phyloP scores from a whole-genome alignment of 2,113 vertebrate genomes.

The Dromiciops gliroides region DNA sequence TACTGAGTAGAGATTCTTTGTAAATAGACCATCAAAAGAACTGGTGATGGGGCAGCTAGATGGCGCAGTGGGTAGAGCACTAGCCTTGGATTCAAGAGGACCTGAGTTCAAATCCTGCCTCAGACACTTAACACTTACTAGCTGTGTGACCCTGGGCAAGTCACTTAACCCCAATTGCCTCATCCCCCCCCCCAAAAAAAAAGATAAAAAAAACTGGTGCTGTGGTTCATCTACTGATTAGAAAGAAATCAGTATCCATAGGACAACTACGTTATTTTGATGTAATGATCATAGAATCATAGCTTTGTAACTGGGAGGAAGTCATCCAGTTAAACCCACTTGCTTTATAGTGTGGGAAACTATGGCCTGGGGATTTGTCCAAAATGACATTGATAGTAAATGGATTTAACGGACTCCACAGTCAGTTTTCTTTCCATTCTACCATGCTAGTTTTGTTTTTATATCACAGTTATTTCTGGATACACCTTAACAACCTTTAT shows the following conservation, averaged over 20 bases:
- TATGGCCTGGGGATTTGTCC: not conserved
- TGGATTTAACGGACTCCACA: not conserved
- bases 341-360: not conserved
- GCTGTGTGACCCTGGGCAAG: too few relatives aligned
- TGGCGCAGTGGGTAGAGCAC: too few relatives aligned
- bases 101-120: too few relatives aligned
- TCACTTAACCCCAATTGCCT: too few relatives aligned
- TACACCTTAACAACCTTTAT: not conserved
- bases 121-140: too few relatives aligned
- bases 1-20: not conserved
- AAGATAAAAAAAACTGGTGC: not conserved
- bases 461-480: not conserved
- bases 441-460: not conserved
- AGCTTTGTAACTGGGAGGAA: not conserved
- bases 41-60: not conserved
- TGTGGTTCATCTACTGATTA: not conserved
- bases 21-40: not conserved
- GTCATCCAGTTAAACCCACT: not conserved
- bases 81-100: too few relatives aligned
- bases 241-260: not conserved
- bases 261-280: not conserved
- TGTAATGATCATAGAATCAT: not conserved
- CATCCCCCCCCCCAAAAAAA: too few relatives aligned
- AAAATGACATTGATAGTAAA: not conserved
- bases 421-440: not conserved